Conservation (phyloP, 2,888 invertebrate genomes). For the Spicauda simplicius region DNA sequence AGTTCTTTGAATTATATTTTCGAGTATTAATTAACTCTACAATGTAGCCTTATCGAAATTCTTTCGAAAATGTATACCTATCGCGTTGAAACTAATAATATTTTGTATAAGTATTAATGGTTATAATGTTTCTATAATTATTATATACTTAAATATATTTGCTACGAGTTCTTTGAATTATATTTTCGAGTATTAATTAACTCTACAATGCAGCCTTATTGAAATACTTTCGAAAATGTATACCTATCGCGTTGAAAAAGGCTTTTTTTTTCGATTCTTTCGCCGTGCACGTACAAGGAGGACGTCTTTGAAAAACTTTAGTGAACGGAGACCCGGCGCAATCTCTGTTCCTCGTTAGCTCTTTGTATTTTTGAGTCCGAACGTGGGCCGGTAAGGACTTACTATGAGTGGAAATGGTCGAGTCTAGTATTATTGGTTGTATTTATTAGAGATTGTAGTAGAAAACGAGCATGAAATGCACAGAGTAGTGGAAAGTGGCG, state of each 20-base stretch:
- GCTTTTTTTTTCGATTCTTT: neutral
- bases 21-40: too few species aligned
- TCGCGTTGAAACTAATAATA: neutral
- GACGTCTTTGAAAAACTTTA: slow-evolving; percentile 27
- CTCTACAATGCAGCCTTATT: too few species aligned
- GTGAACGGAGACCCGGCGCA: neutral
- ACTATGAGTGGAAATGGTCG: neutral
- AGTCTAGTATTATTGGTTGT: neutral
- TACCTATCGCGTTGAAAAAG: neutral
- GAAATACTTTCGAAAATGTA: neutral
- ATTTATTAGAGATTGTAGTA: too few species aligned
- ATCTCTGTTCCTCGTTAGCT: slow-evolving; percentile 31
- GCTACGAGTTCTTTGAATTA: too few species aligned
- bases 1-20: too few species aligned
- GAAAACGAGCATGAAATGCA: too few species aligned
- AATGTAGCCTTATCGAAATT: too few species aligned
- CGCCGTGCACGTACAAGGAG: slow-evolving; percentile 3
- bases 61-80: neutral
- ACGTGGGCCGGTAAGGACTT: neutral
- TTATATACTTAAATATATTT: too few species aligned
- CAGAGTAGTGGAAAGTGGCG: too few species aligned
- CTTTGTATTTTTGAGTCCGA: slow-evolving; percentile 29
- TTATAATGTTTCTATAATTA: too few species aligned
- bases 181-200: too few species aligned
- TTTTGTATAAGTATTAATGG: too few species aligned